Evolutionary conservation across 1,140 invertebrate species (phyloP).

Genomic region (Drosophila suzukii): DNA sequence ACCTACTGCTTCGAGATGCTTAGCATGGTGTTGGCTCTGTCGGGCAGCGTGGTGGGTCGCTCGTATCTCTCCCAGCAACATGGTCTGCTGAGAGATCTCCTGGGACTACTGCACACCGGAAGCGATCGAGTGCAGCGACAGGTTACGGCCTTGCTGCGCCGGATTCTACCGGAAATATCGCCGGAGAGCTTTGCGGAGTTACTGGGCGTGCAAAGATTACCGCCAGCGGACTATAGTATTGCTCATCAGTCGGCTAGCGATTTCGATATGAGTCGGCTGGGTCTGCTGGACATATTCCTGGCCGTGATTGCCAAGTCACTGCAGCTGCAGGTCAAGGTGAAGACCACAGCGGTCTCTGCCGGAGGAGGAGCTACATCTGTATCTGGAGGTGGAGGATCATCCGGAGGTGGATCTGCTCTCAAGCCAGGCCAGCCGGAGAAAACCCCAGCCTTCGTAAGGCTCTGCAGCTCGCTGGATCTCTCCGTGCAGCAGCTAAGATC

Average conservation of each 20-base stretch:
- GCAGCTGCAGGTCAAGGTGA: conserved; percentile 94
- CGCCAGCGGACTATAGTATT: conserved; percentile 92
- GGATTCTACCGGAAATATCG: conserved; percentile 94
- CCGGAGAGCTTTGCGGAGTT: conserved; percentile 88
- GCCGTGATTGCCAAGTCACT: conserved; percentile 94
- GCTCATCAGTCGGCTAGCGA: conserved; percentile 85
- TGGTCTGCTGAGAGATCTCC: conserved; percentile 92
- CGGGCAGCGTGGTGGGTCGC: conserved; percentile 95
- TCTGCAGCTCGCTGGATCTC: conserved; percentile 80
- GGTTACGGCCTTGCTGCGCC: conserved; percentile 91
- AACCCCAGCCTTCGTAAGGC: conserved; percentile 70
- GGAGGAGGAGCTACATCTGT: background rate
- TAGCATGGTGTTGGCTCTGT: conserved; percentile 96
- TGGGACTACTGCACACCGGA: conserved; percentile 95
- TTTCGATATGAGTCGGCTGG: conserved; percentile 88
- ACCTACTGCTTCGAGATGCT: conserved; percentile 99
- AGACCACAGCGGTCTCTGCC: conserved; percentile 83
- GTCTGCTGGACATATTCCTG: conserved; percentile 93
- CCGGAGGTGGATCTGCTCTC: background rate
- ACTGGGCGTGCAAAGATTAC: conserved; percentile 88
- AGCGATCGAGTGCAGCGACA: conserved; percentile 97
- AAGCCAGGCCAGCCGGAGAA: conserved; percentile 71
- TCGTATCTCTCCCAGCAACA: conserved; percentile 95
- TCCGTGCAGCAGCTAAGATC: conserved; percentile 72
- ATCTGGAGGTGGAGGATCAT: background rate